Evolutionary conservation across 2,888 invertebrate species (phyloP).

Genomic region (Lithophane ornitopus): DNA sequence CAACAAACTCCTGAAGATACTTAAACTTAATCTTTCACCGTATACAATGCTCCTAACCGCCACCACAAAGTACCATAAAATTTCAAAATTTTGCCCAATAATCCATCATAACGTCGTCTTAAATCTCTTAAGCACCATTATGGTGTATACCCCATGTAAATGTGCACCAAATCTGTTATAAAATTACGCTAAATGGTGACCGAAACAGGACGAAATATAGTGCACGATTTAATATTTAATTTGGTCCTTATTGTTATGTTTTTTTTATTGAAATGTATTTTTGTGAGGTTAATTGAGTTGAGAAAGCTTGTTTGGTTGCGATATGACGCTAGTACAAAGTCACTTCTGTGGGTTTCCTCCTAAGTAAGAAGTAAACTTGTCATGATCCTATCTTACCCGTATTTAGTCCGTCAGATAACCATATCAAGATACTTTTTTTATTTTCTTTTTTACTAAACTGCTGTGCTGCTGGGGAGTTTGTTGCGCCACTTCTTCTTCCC

Average conservation of each 20-base stretch:
- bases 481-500: too few species aligned
- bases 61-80: slow-evolving; percentile 60
- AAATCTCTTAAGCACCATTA: slow-evolving; percentile 65
- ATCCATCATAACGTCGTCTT: slow-evolving; percentile 59
- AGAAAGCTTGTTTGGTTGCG: not conserved
- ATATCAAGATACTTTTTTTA: too few species aligned
- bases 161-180: slow-evolving; percentile 60
- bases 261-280: slow-evolving; percentile 24
- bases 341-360: not conserved
- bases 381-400: not conserved
- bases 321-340: not conserved
- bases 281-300: too few species aligned
- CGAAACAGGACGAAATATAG: slow-evolving; percentile 52
- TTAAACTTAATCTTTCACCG: slow-evolving; percentile 48
- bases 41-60: slow-evolving; percentile 22
- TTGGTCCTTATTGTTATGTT: not conserved
- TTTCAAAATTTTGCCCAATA: slow-evolving; percentile 60
- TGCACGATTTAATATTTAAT: slow-evolving; percentile 43
- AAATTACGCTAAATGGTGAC: slow-evolving; percentile 61
- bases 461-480: too few species aligned
- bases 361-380: not conserved
- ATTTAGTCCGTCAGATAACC: too few species aligned
- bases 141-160: slow-evolving; percentile 66
- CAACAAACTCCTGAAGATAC: slow-evolving; percentile 14
- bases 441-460: too few species aligned